These are phyloP conservation scores for Calypte anna DNA, from an alignment of 2,113 vertebrate genomes.

Conservation along the genomic window DNA sequence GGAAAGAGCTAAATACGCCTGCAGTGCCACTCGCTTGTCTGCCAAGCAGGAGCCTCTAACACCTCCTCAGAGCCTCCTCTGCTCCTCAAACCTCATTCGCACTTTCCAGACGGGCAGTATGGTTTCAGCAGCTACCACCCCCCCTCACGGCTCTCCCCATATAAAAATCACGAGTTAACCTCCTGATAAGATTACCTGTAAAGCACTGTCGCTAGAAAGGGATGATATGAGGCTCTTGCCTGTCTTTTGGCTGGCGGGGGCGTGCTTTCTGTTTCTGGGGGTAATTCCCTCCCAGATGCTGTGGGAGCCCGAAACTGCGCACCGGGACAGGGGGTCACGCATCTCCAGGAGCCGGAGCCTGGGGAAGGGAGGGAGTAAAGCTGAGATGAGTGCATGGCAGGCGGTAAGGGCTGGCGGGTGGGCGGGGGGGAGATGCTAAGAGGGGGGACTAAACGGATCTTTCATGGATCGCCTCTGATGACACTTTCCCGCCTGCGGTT, in stretches of 20 bases:
- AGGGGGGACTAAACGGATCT: not conserved
- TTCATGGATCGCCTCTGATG: not conserved
- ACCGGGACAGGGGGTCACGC: not conserved
- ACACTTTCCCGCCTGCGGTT: no score
- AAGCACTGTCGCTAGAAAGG: not conserved
- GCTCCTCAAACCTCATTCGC: not conserved
- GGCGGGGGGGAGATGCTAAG: no score
- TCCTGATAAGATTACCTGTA: not conserved
- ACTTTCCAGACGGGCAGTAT: not conserved
- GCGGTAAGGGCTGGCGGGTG: not conserved
- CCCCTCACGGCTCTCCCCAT: no score
- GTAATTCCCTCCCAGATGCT: not conserved
- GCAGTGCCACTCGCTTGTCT: not conserved
- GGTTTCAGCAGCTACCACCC: not conserved
- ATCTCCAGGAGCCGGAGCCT: not conserved
- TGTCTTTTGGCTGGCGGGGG: not conserved
- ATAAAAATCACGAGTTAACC: not conserved
- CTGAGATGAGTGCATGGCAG: not conserved
- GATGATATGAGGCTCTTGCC: not conserved
- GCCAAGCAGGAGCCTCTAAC: slow-evolving; percentile 6
- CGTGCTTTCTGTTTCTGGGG: not conserved
- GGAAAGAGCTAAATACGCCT: not conserved
- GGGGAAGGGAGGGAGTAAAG: no score
- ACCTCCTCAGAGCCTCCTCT: not conserved
- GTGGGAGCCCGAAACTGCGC: not conserved